These are phyloP conservation scores for Etia nguti DNA, from an alignment of 2,113 vertebrate species.

Conservation along the genomic window DNA sequence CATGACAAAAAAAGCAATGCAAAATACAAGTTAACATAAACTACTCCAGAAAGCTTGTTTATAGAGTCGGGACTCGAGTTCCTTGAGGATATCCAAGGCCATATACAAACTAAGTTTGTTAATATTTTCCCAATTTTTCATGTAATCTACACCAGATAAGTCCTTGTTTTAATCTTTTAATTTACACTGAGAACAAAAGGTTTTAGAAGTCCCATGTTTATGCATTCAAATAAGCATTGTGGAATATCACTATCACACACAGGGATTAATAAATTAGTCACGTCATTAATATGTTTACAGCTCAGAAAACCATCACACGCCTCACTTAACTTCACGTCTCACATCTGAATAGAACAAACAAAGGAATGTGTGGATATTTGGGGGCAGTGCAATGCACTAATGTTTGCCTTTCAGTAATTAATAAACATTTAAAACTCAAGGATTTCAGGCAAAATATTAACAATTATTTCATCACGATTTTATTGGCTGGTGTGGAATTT, in stretches of 20 bases:
- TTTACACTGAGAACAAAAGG: not conserved
- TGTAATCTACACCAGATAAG: not conserved
- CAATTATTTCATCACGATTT: not conserved
- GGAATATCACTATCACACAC: not conserved
- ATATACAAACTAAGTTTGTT: not conserved
- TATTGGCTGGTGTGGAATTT: not conserved
- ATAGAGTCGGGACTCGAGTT: not conserved
- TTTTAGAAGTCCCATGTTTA: not conserved
- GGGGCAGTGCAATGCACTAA: not conserved
- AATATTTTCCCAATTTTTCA: not conserved
- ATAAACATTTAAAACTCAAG: not conserved
- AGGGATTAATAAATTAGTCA: not conserved
- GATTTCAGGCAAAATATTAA: not conserved
- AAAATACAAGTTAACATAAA: constrained; percentile 36
- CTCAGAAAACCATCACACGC: not conserved
- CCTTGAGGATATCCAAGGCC: not conserved
- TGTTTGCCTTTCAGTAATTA: not conserved
- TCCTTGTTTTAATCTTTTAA: not conserved
- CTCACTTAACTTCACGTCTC: not conserved
- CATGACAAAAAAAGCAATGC: constrained; percentile 18
- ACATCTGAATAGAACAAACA: not conserved
- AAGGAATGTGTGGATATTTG: not conserved
- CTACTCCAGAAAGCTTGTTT: constrained; percentile 31
- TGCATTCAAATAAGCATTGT: not conserved
- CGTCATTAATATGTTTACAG: not conserved